Percentiles rank a stretch among this genome's conserved stretches.
Conservation (phyloP, 2,888 invertebrate species). For the Pristionchus maxplancki region DNA sequence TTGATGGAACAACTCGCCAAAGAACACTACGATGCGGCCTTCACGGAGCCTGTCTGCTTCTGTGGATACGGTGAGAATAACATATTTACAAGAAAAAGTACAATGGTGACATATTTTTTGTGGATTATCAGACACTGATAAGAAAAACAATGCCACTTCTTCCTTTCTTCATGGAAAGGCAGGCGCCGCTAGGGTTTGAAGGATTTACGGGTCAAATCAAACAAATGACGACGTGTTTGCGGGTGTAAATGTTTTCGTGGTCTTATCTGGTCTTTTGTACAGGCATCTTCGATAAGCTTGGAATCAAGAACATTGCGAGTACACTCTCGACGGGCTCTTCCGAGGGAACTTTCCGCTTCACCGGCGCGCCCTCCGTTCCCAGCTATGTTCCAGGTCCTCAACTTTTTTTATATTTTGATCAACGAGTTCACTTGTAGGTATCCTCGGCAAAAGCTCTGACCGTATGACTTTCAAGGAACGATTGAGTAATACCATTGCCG, state of each 20-base stretch:
- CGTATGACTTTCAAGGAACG: constrained; percentile 31
- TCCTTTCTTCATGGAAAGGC: background rate
- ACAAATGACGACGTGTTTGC: background rate
- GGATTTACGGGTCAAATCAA: background rate
- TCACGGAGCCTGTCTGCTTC: constrained; percentile 37
- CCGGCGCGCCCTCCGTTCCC: constrained; percentile 8
- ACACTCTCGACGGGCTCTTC: constrained; percentile 8
- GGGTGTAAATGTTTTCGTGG: too few relatives aligned
- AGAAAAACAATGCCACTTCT: background rate
- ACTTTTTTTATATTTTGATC: too few relatives aligned
- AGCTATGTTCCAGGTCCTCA: constrained; percentile 30
- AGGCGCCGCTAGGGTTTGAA: background rate
- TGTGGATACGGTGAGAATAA: constrained; percentile 33
- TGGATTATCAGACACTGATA: background rate
- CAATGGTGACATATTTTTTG: background rate
- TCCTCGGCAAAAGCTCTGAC: background rate
- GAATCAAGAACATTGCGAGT: constrained; percentile 34
- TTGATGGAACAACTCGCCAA: constrained; percentile 2
- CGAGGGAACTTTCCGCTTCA: constrained; percentile 8
- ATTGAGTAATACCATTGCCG: background rate
- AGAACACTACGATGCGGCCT: constrained; percentile 20
- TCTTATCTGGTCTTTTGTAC: background rate
- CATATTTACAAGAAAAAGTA: background rate
- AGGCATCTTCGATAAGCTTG: constrained; percentile 42
- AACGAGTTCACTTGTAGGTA: background rate